Conservation (phyloP, 2,888 invertebrate genomes). For the Cyclophora albipunctata region DNA sequence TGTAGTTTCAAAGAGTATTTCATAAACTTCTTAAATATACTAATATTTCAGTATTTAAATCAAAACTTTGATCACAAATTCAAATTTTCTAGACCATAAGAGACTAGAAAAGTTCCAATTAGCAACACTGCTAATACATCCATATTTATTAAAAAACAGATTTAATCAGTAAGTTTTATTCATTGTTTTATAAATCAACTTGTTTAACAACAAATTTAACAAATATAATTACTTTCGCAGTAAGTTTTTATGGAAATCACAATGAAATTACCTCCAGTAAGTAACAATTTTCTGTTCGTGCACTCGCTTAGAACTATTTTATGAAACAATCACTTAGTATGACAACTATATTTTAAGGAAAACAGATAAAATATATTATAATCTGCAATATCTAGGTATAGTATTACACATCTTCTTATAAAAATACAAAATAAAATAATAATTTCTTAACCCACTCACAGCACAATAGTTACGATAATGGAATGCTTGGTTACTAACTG, state of each 20-base stretch:
- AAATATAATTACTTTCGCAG: background rate
- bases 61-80: background rate
- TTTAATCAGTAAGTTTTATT: background rate
- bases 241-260: background rate
- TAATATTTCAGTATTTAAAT: background rate
- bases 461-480: too few relatives aligned
- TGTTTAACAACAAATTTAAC: background rate
- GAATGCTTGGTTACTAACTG: background rate
- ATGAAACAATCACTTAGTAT: background rate
- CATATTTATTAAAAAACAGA: background rate
- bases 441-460: background rate
- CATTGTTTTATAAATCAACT: background rate
- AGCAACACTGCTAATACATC: background rate
- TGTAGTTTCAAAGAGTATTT: too few relatives aligned
- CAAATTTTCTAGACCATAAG: background rate
- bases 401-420: background rate
- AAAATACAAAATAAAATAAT: background rate
- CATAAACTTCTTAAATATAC: background rate
- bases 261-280: background rate
- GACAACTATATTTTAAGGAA: background rate
- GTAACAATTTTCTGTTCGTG: background rate
- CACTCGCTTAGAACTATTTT: background rate
- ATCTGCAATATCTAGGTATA: background rate
- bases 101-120: background rate
- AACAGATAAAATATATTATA: background rate